These are phyloP conservation scores for Drosophila baimaii DNA, from an alignment of 1,140 invertebrate genomes.

Conservation along the genomic window DNA sequence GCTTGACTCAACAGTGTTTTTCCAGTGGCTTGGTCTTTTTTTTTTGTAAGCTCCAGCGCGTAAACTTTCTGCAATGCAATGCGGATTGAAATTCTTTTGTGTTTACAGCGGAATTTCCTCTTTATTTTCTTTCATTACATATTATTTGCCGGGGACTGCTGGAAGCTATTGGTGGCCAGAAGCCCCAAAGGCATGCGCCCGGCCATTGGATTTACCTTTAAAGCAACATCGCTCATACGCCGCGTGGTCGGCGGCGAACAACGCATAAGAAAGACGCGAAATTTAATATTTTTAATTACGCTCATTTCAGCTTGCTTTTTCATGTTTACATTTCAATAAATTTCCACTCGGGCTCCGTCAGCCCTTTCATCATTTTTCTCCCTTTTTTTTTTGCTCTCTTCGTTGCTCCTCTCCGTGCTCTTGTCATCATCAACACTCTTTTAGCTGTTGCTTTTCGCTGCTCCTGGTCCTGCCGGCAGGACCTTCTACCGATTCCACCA, in stretches of 20 bases:
- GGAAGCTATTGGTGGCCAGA: conserved; percentile 41
- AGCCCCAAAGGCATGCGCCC: conserved; percentile 14
- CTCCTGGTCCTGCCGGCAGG: conserved; percentile 4
- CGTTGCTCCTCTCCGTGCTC: conserved; percentile 14
- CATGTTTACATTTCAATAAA: conserved; percentile 82
- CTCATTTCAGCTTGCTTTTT: conserved; percentile 57
- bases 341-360: conserved; percentile 43
- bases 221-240: conserved; percentile 56
- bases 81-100: conserved; percentile 81
- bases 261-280: conserved; percentile 16
- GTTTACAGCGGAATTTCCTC: conserved; percentile 70
- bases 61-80: conserved; percentile 71
- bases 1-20: conserved; percentile 42
- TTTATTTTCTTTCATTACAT: conserved; percentile 49
- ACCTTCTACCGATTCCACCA: conserved; percentile 1
- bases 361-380: conserved; percentile 52
- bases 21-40: conserved; percentile 10
- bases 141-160: conserved; percentile 45
- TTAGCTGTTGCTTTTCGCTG: conserved; percentile 35
- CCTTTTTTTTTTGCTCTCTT: conserved; percentile 13
- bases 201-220: conserved; percentile 46
- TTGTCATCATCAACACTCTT: conserved; percentile 64
- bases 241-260: conserved; percentile 11
- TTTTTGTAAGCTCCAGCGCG: conserved; percentile 19
- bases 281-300: conserved; percentile 76